Percentiles rank a stretch among this genome's conserved stretches.
These are phyloP conservation scores for Pseudopleuronectes americanus DNA, from an alignment of 2,797 vertebrate genomes.

Conservation along the genomic window DNA sequence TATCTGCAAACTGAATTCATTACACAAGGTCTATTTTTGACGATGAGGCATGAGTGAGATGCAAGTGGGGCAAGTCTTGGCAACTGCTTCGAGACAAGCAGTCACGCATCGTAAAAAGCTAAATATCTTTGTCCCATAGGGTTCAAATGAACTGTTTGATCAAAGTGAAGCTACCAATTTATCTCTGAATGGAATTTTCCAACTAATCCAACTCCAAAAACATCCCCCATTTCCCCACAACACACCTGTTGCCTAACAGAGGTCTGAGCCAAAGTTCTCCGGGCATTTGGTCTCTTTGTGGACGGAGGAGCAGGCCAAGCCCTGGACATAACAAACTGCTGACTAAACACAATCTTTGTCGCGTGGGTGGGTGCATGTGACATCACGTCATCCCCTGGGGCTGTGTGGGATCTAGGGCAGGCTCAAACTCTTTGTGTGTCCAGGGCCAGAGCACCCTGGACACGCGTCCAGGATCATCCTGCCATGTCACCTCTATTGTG, in stretches of 20 bases:
- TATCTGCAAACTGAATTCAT: constrained; percentile 52
- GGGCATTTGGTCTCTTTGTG: constrained; percentile 71
- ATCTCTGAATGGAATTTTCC: not conserved
- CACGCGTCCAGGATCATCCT: constrained; percentile 72
- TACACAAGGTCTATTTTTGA: constrained; percentile 39
- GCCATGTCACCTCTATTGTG: constrained; percentile 72
- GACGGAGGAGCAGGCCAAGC: constrained; percentile 63
- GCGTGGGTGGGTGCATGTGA: constrained; percentile 72
- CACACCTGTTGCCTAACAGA: constrained; percentile 68
- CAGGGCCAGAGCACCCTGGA: constrained; percentile 65
- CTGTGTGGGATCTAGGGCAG: constrained; percentile 74
- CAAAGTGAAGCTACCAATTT: not conserved
- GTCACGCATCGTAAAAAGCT: not conserved
- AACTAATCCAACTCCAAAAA: too few relatives aligned
- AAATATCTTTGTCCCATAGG: not conserved
- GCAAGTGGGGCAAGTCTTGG: constrained; percentile 12
- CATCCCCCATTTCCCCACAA: constrained; percentile 23
- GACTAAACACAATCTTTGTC: constrained; percentile 81
- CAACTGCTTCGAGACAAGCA: constrained; percentile 8
- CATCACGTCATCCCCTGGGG: constrained; percentile 71
- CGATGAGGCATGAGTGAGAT: constrained; percentile 8
- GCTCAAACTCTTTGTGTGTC: constrained; percentile 70
- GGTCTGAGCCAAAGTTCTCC: constrained; percentile 53
- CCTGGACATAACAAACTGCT: constrained; percentile 73
- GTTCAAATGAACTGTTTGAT: not conserved